Conservation (phyloP, 2,888 invertebrate genomes). For the Bugula neritina region DNA sequence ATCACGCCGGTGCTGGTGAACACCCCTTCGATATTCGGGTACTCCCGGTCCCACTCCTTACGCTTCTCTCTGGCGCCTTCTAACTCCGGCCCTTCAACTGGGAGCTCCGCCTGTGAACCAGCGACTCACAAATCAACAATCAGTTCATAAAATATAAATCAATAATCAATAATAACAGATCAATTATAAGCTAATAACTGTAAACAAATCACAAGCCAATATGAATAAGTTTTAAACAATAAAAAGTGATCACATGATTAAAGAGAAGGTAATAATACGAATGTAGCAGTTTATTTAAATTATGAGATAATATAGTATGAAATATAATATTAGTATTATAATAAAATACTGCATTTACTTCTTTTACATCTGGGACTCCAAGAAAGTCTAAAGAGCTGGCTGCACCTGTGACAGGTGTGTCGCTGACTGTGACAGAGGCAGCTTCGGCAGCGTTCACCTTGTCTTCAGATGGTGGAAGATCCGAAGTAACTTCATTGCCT, state of each 20-base stretch:
- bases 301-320: too few species aligned
- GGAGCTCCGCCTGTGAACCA: conserved; percentile 28
- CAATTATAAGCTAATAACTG: too few species aligned
- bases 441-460: background rate
- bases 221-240: too few species aligned
- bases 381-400: conserved; percentile 25
- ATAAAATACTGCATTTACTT: background rate
- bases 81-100: conserved; percentile 46
- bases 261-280: too few species aligned
- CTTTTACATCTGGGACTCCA: background rate
- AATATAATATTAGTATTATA: too few species aligned
- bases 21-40: conserved; percentile 38
- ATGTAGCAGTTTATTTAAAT: too few species aligned
- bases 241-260: too few species aligned
- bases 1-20: conserved; percentile 42
- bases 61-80: conserved; percentile 39
- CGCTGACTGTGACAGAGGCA: conserved; percentile 1
- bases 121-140: too few species aligned
- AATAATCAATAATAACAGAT: too few species aligned
- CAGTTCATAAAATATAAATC: too few species aligned
- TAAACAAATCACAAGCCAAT: too few species aligned
- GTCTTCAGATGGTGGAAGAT: background rate
- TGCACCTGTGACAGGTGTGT: conserved; percentile 10
- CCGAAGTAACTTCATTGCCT: too few species aligned
- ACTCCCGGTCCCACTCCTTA: conserved; percentile 44